Base-by-base conservation (phyloP, 1,140 invertebrate species). In the Drosophila kanapiae region DNA sequence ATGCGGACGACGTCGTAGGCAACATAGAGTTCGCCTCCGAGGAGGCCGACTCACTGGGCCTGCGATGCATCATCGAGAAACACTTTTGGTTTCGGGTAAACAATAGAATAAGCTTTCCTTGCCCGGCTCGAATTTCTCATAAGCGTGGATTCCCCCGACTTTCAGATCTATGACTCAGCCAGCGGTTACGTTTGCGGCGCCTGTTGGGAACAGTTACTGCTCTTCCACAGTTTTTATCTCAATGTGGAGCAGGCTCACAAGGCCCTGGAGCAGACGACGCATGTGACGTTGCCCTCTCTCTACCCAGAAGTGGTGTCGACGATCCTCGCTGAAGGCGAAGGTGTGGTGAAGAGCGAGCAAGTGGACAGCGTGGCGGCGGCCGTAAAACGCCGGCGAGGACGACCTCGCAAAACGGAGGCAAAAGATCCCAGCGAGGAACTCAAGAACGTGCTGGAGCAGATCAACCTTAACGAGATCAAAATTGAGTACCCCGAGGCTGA, bases 381-480 rank as follows among this genome's bases (percentile, higher is more conserved):
- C 23, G 86, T 90, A 0, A 90, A 90, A 47, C 85, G 85, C 0
- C 35, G 86, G 11, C 67, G 85, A 11, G 86, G 85, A n/a, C 82
- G 85, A 11, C 75, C 86, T 6, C 78, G 85, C n/a, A 88, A 90
- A n/a, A 14, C 47, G 1, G 61, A 63, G 0, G 16, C 62, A 33
- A 62, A 37, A 23, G 72, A 80, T 31, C 48, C 76, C 37, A 80
- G 61, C 45, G 83, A 48, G 10, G 86, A 90, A 10, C 58, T 88
- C 7, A 79, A 82, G 18, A 48, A 45, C 14, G 85, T 90, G 8
- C 40, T 90, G 49, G 85, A 90, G 54, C 86, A 90, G 31, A 90
- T 90, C 43, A 90, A 90, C 51, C 54, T 90, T 0, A 90, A 91
- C 43, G 85, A 90, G 43, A 90, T 90, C 2, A 90, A 90, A 61